These are phyloP conservation scores for Eurois occulta DNA, from an alignment of 2,888 invertebrate species.

Conservation along the genomic window DNA sequence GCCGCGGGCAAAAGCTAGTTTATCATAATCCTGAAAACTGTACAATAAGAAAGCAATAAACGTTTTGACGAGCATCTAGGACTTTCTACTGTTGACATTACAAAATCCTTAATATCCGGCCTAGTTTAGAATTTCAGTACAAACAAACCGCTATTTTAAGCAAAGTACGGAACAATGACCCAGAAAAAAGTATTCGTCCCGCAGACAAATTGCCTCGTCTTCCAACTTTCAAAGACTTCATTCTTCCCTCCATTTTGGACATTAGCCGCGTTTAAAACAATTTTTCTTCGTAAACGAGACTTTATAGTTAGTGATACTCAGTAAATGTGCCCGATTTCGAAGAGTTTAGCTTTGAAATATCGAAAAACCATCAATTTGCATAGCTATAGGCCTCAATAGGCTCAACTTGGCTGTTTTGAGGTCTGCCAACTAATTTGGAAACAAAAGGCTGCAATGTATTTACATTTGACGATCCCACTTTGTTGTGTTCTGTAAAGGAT, in stretches of 20 bases:
- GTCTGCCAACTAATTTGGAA: conserved; percentile 49
- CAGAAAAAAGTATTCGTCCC: conserved; percentile 15
- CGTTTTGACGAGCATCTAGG: not conserved
- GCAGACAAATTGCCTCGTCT: conserved; percentile 41
- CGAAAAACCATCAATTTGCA: conserved; percentile 66
- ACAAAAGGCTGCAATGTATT: conserved; percentile 55
- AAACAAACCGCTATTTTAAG: conserved; percentile 28
- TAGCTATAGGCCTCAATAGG: conserved; percentile 55
- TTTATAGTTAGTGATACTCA: conserved; percentile 35
- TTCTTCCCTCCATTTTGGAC: conserved; percentile 31
- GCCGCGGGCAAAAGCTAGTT: too few relatives aligned
- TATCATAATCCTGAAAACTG: not conserved
- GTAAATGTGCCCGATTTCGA: conserved; percentile 44
- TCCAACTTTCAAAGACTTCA: conserved; percentile 36
- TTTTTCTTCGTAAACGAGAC: conserved; percentile 53
- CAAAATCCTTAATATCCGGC: conserved; percentile 24
- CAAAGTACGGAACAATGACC: conserved; percentile 20
- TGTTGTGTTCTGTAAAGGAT: conserved; percentile 1
- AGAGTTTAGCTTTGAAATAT: conserved; percentile 58
- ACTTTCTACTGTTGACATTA: not conserved
- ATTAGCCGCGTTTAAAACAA: conserved; percentile 34
- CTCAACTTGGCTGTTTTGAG: conserved; percentile 43
- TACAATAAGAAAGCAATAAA: not conserved
- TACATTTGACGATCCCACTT: conserved; percentile 50
- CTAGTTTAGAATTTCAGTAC: conserved; percentile 7